phyloP scores from a whole-genome alignment of 2,888 invertebrate species.

The Hermaeophaga mercurialis region DNA sequence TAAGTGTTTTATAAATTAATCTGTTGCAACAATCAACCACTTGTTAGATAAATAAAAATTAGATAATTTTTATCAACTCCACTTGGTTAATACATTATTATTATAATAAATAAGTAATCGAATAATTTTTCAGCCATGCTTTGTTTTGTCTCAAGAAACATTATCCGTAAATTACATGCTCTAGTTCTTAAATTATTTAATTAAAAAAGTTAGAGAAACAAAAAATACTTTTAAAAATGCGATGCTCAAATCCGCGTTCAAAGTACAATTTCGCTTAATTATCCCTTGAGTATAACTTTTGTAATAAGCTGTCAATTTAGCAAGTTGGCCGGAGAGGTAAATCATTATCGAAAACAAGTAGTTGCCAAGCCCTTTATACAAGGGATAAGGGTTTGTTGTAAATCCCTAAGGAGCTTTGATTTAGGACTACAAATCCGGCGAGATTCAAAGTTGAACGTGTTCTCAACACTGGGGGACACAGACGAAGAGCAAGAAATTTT shows the following conservation, averaged over 20 bases:
- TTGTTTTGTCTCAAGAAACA: too few relatives aligned
- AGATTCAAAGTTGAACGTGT: constrained; percentile 9
- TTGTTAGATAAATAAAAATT: too few relatives aligned
- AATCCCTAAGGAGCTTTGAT: constrained; percentile 33
- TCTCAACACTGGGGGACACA: not conserved
- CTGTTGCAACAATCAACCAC: too few relatives aligned
- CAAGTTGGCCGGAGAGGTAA: constrained; percentile 16
- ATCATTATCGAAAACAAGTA: constrained; percentile 33
- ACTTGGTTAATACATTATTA: too few relatives aligned
- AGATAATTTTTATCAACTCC: too few relatives aligned
- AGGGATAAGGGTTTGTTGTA: constrained; percentile 29
- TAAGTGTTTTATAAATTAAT: too few relatives aligned
- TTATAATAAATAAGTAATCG: too few relatives aligned
- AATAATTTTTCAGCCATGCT: too few relatives aligned
- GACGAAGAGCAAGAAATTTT: not conserved
- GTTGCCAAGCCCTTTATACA: constrained; percentile 22
- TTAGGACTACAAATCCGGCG: constrained; percentile 32
- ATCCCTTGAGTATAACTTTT: constrained; percentile 26
- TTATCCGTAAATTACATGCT: too few relatives aligned
- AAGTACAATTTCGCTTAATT: constrained; percentile 22
- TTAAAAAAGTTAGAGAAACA: too few relatives aligned
- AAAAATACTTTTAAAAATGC: not conserved
- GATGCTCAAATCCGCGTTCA: not conserved
- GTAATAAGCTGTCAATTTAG: constrained; percentile 32
- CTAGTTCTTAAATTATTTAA: too few relatives aligned